Percentiles rank a stretch among this genome's conserved stretches.
Conservation (phyloP, 1,140 invertebrate species). For the Tetragnatha versicolor region DNA sequence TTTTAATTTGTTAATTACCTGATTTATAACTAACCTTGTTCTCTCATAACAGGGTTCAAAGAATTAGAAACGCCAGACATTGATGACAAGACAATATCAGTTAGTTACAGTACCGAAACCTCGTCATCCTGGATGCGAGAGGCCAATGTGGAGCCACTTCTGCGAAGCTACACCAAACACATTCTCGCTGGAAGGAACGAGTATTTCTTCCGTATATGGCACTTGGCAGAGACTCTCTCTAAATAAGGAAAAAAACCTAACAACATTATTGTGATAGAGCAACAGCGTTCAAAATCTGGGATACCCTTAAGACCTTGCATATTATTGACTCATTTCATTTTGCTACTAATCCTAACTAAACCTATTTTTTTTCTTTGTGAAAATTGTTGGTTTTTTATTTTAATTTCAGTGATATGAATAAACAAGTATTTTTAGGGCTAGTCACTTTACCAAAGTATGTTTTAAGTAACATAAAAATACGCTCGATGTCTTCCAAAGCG, state of each 20-base stretch:
- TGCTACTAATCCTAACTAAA: too few relatives aligned
- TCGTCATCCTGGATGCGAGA: slow-evolving; percentile 92
- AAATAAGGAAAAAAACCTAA: slow-evolving; percentile 68
- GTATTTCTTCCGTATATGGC: slow-evolving; percentile 94
- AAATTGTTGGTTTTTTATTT: too few relatives aligned
- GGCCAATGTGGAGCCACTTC: slow-evolving; percentile 91
- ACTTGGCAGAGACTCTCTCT: slow-evolving; percentile 82
- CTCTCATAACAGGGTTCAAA: slow-evolving; percentile 57
- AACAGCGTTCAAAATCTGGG: slow-evolving; percentile 6
- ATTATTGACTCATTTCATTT: too few relatives aligned
- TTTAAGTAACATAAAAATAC: neutral
- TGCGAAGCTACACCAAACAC: slow-evolving; percentile 83
- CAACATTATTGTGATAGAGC: neutral
- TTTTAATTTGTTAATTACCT: too few relatives aligned
- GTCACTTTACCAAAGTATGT: neutral
- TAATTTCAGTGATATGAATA: too few relatives aligned
- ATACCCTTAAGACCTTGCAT: too few relatives aligned
- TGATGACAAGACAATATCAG: slow-evolving; percentile 71
- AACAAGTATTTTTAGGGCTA: slow-evolving; percentile 49
- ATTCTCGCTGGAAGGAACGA: slow-evolving; percentile 83
- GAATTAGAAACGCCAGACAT: slow-evolving; percentile 66
- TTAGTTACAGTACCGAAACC: slow-evolving; percentile 81
- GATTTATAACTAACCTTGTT: too few relatives aligned
- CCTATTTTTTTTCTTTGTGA: too few relatives aligned
- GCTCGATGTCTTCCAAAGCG: neutral